Percentiles rank a stretch among this genome's conserved stretches.
These are phyloP conservation scores for Melieria crassipennis DNA, from an alignment of 2,888 invertebrate species.

Conservation along the genomic window DNA sequence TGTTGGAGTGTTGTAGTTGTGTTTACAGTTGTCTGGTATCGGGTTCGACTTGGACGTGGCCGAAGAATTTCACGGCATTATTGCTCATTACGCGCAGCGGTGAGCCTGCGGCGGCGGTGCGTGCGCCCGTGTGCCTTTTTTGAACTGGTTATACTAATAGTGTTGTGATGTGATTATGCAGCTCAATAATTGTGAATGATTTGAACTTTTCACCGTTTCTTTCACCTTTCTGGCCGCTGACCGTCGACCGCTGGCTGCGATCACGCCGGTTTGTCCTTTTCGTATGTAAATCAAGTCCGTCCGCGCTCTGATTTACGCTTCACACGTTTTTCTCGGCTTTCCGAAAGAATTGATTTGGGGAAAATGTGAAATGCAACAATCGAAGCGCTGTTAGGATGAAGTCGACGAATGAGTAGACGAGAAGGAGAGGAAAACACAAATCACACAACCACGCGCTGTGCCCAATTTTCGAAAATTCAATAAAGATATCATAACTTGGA, in stretches of 20 bases:
- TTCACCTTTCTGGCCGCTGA: background rate
- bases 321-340: slow-evolving; percentile 57
- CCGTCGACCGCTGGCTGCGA: slow-evolving; percentile 33
- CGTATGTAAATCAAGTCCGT: slow-evolving; percentile 58
- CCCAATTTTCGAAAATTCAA: slow-evolving; percentile 21
- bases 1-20: slow-evolving; percentile 17
- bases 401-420: background rate
- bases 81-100: slow-evolving; percentile 29
- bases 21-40: slow-evolving; percentile 24
- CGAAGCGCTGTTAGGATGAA: background rate
- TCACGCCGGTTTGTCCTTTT: slow-evolving; percentile 57
- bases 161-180: slow-evolving; percentile 62
- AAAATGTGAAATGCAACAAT: slow-evolving; percentile 2
- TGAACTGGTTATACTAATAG: slow-evolving; percentile 52
- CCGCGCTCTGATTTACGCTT: slow-evolving; percentile 56
- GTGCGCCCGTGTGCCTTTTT: slow-evolving; percentile 28
- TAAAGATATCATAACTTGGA: slow-evolving; percentile 28
- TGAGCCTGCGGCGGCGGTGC: slow-evolving; percentile 27
- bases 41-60: slow-evolving; percentile 16
- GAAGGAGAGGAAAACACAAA: background rate
- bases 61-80: slow-evolving; percentile 25
- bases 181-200: slow-evolving; percentile 62
- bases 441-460: slow-evolving; percentile 11
- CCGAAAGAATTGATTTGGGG: background rate
- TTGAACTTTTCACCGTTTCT: slow-evolving; percentile 47